Evolutionary conservation across 2,797 vertebrate species (phyloP), one percentile per base, ranked within the genome.

Genomic region (Falco peregrinus): DNA sequence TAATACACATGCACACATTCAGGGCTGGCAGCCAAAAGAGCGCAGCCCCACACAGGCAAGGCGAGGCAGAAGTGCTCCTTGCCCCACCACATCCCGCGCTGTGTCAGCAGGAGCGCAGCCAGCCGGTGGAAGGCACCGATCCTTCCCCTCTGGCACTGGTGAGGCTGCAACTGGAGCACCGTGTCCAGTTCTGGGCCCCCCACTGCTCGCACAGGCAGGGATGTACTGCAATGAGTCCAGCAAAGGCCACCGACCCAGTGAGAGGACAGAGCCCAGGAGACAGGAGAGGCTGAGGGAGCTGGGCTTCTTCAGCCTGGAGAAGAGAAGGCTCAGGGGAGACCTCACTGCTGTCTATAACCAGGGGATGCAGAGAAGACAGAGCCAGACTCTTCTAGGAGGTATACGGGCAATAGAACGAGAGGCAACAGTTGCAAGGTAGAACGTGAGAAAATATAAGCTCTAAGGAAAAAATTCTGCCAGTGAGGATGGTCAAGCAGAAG

Each of bases 81-180:
- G n/a, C 12, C 33, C 26, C 81, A 63, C 8, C 9, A 37, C 20
- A 26, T 50, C 24, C 47, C 2, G 2, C 0, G 0, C 14, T 16
- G 25, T 24, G 26, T 11, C 60, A 50, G 43, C 39, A 22, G 16
- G 24, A 71, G 9, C 2, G 13, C 20, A 63, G 48, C 43, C 43
- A 56, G 33, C 7, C 22, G 28, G 35, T 12, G 1, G 0, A 51
- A 57, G 28, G 47, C 33, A 56, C 25, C 1, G 5, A 56, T 45
- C 25, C 14, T 48, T 70, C 28, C 16, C 11, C 16, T 79, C 31
- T 53, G 33, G 22, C 33, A 48, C 11, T 31, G 31, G 15, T 17
- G 25, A 33, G 21, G 45, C 17, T 45, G 43, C 43, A 45, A 17
- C 43, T 45, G 43, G 35, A 71, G 21, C 5, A 2, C 37, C 1